Evolutionary conservation across 2,888 invertebrate species (phyloP).

Genomic region (Hirudinaria manillensis): DNA sequence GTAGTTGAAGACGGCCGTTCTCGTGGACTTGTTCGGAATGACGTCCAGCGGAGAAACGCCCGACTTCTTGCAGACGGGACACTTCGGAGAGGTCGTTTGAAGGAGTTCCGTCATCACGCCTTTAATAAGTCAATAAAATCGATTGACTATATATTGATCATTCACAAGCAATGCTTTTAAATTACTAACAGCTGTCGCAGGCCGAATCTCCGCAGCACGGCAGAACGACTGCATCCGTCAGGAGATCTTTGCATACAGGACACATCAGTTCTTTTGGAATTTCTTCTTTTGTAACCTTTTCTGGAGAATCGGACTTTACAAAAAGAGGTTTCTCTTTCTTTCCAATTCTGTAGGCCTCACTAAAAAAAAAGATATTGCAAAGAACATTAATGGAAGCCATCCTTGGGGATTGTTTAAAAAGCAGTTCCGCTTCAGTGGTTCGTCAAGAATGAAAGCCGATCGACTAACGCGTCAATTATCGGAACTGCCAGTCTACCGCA

Average conservation of each 20-base stretch:
- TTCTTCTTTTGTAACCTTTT: constrained; percentile 48
- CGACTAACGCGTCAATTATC: constrained; percentile 74
- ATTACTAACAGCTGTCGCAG: constrained; percentile 91
- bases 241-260: constrained; percentile 81
- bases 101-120: constrained; percentile 79
- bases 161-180: neutral
- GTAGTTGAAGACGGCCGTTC: constrained; percentile 81
- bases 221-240: constrained; percentile 92
- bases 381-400: neutral
- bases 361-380: constrained; percentile 38
- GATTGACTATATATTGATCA: neutral
- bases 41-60: constrained; percentile 77
- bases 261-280: constrained; percentile 88
- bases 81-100: constrained; percentile 89
- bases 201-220: constrained; percentile 97
- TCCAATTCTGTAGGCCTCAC: constrained; percentile 73
- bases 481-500: constrained; percentile 82
- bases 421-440: neutral
- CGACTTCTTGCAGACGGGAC: constrained; percentile 80
- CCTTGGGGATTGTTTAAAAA: neutral
- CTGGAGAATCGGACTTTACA: constrained; percentile 38
- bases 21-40: constrained; percentile 79
- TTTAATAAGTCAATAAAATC: constrained; percentile 50
- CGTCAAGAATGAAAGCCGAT: neutral
- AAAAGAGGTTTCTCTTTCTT: constrained; percentile 67